Conservation (phyloP, 2,113 vertebrate species). For the Nothoprocta perdicaria region DNA sequence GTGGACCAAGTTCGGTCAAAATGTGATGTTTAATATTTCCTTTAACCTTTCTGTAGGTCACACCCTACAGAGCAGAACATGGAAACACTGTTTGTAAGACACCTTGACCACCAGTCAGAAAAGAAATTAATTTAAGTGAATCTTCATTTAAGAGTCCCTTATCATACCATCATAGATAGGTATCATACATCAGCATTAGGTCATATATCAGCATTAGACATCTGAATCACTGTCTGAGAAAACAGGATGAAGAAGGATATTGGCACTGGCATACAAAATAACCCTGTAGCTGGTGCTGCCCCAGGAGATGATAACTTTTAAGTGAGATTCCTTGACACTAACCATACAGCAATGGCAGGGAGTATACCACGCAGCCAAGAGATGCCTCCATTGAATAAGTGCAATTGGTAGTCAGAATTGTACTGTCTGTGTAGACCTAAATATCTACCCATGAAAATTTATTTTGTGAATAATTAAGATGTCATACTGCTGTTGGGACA, state of each 20-base stretch:
- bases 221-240: background rate
- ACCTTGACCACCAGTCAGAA: background rate
- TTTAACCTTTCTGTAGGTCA: background rate
- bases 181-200: background rate
- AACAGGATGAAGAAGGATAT: background rate
- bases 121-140: background rate
- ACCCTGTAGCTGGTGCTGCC: background rate
- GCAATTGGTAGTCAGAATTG: background rate
- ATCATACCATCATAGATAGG: background rate
- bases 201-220: background rate
- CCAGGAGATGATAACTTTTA: background rate
- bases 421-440: background rate
- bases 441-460: background rate
- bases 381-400: background rate
- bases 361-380: background rate
- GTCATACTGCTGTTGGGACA: background rate
- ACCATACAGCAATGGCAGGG: background rate
- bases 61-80: background rate
- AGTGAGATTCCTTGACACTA: background rate
- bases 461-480: background rate
- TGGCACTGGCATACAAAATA: background rate
- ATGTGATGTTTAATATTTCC: background rate
- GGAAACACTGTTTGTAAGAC: background rate
- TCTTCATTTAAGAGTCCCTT: background rate
- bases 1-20: background rate